Base-by-base conservation (phyloP, 2,888 invertebrate genomes). In the Nymphalis polychloros region DNA sequence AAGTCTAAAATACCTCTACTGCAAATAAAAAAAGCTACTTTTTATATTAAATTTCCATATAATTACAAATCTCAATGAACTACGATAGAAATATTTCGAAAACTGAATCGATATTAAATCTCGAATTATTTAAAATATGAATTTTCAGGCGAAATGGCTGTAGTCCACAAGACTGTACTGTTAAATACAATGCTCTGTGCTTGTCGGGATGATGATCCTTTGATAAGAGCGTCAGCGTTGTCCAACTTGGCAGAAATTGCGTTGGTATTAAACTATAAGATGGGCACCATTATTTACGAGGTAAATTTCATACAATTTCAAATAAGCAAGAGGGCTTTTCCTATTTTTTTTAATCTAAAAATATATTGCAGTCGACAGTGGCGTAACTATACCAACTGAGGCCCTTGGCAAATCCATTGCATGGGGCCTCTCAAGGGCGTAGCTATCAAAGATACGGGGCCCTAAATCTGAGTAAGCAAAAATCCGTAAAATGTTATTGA, bases 161-260 rank as follows among this genome's bases (percentile, higher is more conserved):
- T 95, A 16, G 92, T 93, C 62, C 95, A 97, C 81, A 95, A 96
- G 81, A 93, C 94, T 48, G 78, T 94, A 46, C 86, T 97, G 52
- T 84, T 97, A 13, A 95, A 96, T 78, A 95, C 96, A 0, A 95
- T 96, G 84, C 86, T 97, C 35, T 90, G 89, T 74, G 96, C 95
- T 3, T 93, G 95, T 46, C 94, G 94, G 76, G 96, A 97, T 83
- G 83, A 92, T 4, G 97, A 97, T 81, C 93, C 95, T 19, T 85
- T 96, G 41, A 94, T 97, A 53, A 93, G 97, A 77, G 94, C 97
- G 19, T 97, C 97, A 2, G 96, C 96, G 78, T 89, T 98, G 64
- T 97, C 97, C 0, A 97, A 97, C 84, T 90, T 98, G 55, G 97
- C 96, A 0, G 97, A 97, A 87, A 92, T 97, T 19, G 96, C 96